Evolutionary conservation across 2,888 invertebrate species (phyloP), one percentile per base, ranked within the genome.

Genomic region (Geophilus truncorum): DNA sequence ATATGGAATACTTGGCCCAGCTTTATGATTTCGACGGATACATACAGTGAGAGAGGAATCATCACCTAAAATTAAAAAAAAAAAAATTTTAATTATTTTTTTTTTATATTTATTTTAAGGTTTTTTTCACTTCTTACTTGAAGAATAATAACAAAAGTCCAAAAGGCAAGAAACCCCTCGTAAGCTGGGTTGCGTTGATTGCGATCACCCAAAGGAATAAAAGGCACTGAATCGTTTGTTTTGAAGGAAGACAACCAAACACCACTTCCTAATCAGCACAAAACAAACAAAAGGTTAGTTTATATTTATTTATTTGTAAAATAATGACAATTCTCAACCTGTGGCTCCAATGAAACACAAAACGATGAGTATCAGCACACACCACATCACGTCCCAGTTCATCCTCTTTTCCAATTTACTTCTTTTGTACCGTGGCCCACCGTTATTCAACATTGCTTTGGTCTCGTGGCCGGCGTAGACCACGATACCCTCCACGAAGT

Each of bases 391-490:
- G 88, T 97, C 97, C 84, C 93, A 92, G 88, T 98, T 98, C 93
- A 98, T 97, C 87, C 93, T 92, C 83, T 92, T 91, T 88, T 98
- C 98, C 84, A 98, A 89, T 83, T 93, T 92, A 80, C 97, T 97
- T 84, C 96, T 91, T 88, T 97, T 98, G 88, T 94, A 95, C 76
- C 97, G 91, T 81, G 97, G 97, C 70, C 97, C 96, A 83, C 96
- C 95, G 88, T 97, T 98, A 88, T 98, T 98, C 82, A 98, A 90
- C 95, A 98, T 95, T 21, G 97, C 95, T 89, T 98, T 98, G 18
- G 97, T 97, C 89, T 98, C 98, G 87, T 96, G 96, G 81, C 98
- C 94, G 83, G 96, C 96, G 90, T 98, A 98, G 80, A 98, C 94
- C 78, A 98, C 96, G 86, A 98, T 93, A 81, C 98, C 98, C 87